Conservation (phyloP, 2,888 invertebrate genomes). For the Clostera curtula region DNA sequence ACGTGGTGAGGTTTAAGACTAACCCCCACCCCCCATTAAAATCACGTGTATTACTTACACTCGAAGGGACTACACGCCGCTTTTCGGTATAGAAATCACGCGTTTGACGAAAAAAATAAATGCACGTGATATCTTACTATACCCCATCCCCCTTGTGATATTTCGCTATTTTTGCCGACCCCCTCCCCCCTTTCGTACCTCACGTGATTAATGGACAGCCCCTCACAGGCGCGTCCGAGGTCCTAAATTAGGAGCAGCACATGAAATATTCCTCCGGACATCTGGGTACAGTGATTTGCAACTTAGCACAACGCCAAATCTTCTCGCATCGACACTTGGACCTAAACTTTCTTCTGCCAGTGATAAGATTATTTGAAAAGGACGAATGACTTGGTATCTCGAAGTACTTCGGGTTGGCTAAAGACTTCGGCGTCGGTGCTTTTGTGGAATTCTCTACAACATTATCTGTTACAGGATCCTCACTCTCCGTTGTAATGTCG, state of each 20-base stretch:
- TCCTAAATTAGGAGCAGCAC: conserved; percentile 50
- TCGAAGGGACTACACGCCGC: too few relatives aligned
- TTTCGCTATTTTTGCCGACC: too few relatives aligned
- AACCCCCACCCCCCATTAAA: too few relatives aligned
- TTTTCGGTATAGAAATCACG: too few relatives aligned
- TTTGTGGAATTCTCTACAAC: too few relatives aligned
- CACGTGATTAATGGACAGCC: too few relatives aligned
- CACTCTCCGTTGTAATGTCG: conserved; percentile 21
- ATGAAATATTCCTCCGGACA: conserved; percentile 66
- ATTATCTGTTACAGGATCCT: conserved; percentile 26
- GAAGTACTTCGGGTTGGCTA: conserved; percentile 50
- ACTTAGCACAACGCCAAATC: conserved; percentile 65
- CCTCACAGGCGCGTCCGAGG: conserved; percentile 1
- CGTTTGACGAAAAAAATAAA: too few relatives aligned
- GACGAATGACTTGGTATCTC: conserved; percentile 28
- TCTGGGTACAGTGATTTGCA: conserved; percentile 62
- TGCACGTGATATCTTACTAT: too few relatives aligned
- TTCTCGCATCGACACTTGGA: conserved; percentile 63
- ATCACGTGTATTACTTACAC: too few relatives aligned
- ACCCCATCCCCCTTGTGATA: too few relatives aligned
- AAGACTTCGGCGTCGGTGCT: conserved; percentile 27
- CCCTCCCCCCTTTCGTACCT: too few relatives aligned
- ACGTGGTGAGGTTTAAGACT: too few relatives aligned
- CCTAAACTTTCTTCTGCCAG: conserved; percentile 41
- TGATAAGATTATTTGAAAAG: conserved; percentile 39